These are phyloP conservation scores for Paraplagusia blochii DNA, from an alignment of 2,113 vertebrate species.

Conservation along the genomic window DNA sequence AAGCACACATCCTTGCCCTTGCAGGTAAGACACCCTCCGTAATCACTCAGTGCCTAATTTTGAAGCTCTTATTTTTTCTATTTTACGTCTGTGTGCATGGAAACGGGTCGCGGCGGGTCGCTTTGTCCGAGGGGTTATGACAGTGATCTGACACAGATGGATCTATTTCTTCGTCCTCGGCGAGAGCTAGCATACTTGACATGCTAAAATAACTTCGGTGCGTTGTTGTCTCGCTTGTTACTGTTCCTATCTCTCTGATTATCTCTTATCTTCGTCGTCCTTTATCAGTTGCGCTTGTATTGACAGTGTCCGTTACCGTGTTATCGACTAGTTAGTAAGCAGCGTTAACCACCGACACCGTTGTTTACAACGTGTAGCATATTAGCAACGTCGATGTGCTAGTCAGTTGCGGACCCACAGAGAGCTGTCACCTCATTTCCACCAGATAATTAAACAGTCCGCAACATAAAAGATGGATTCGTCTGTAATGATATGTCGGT, in stretches of 20 bases:
- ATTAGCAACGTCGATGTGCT: conserved; percentile 50
- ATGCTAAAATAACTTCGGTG: conserved; percentile 51
- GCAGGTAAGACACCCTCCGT: conserved; percentile 83
- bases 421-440: conserved; percentile 18
- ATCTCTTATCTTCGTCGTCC: background rate
- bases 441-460: conserved; percentile 8
- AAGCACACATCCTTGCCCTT: conserved; percentile 94
- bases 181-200: conserved; percentile 56
- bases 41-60: background rate
- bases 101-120: conserved; percentile 32
- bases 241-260: background rate
- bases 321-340: conserved; percentile 44
- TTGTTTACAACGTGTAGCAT: conserved; percentile 64
- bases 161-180: conserved; percentile 58
- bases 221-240: conserved; percentile 10
- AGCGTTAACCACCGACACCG: conserved; percentile 30
- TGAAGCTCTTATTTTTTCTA: conserved; percentile 6
- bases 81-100: conserved; percentile 8
- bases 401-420: conserved; percentile 14
- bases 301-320: conserved; percentile 1
- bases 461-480: background rate
- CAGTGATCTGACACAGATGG: conserved; percentile 59
- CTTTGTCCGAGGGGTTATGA: conserved; percentile 53
- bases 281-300: background rate
- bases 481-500: background rate